Evolutionary conservation across 2,888 invertebrate genomes (phyloP).

Genomic region (Melikaiella ostensackeni): DNA sequence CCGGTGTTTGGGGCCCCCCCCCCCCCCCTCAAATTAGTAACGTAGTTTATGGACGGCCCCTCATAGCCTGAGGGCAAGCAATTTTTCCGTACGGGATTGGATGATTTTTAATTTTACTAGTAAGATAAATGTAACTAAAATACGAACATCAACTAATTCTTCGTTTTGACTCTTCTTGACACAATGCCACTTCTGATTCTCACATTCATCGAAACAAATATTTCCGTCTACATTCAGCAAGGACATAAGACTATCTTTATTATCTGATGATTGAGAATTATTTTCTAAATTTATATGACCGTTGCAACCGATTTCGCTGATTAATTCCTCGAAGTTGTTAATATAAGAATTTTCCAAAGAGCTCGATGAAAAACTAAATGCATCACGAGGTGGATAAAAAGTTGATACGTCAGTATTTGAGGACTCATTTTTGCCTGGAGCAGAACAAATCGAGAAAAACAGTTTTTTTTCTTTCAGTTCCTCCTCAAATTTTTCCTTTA

Average conservation of each 20-base stretch:
- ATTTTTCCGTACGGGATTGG: too few relatives aligned
- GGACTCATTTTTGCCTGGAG: background rate
- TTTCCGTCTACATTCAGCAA: background rate
- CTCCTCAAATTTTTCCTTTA: background rate
- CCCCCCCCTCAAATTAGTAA: too few relatives aligned
- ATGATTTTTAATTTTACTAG: too few relatives aligned
- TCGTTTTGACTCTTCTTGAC: background rate
- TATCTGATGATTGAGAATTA: background rate
- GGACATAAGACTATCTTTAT: background rate
- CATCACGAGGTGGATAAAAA: background rate
- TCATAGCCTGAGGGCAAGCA: too few relatives aligned
- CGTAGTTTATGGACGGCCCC: too few relatives aligned
- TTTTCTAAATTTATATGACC: background rate
- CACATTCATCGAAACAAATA: background rate
- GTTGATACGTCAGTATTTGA: background rate
- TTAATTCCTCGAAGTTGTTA: background rate
- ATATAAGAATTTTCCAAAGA: background rate
- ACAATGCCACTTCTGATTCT: background rate
- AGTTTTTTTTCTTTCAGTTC: background rate
- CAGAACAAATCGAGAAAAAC: background rate
- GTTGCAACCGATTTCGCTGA: background rate
- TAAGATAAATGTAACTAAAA: too few relatives aligned
- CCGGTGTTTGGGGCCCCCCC: too few relatives aligned
- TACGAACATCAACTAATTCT: background rate
- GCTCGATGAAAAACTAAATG: background rate